Evolutionary conservation across 2,113 vertebrate species (phyloP), one percentile per base, ranked within the genome.

Genomic region (Xenopus borealis): DNA sequence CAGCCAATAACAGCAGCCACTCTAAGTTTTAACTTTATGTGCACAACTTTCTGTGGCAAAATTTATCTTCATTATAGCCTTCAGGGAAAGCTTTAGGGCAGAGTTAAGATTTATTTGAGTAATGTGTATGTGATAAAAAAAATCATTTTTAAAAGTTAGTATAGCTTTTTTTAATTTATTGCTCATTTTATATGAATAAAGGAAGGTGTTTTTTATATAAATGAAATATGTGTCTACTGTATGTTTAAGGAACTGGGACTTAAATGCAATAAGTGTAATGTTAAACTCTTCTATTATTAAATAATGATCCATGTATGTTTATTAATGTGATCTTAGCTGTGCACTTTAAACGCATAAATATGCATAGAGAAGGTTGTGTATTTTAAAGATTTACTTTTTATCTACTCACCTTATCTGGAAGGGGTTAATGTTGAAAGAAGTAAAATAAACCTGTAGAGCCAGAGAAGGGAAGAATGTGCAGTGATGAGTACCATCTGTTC

Each of bases 401-500:
- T 7, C 17, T 55, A 50, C 17, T 16, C 14, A 55, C 17, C 3
- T 55, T 55, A 55, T 55, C 14, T 55, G 53, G 7, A 55, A 55
- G 13, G 53, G 53, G 14, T 5, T 55, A 55, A 55, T 55, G 53
- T 50, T 50, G 3, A 40, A 55, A n/a, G 53, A n/a, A 55, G 16
- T 55, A 55, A n/a, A 85, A 58, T 83, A 86, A 85, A 87, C 85
- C 80, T 80, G 80, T 78, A 85, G 88, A 83, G 44, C 79, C 40
- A 77, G 86, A 79, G 53, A 20, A 79, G 45, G 17, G 85, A 88
- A 82, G 50, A 85, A 84, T 89, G 75, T 81, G 72, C 81, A 82
- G 23, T 84, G 82, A 86, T 86, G 82, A 85, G 62, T 82, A 88
- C 85, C 89, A 90, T 90, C 86, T 91, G 90, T 72, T 86, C 77